phyloP scores from a whole-genome alignment of 2,797 vertebrate species.

The Somateria mollissima region DNA sequence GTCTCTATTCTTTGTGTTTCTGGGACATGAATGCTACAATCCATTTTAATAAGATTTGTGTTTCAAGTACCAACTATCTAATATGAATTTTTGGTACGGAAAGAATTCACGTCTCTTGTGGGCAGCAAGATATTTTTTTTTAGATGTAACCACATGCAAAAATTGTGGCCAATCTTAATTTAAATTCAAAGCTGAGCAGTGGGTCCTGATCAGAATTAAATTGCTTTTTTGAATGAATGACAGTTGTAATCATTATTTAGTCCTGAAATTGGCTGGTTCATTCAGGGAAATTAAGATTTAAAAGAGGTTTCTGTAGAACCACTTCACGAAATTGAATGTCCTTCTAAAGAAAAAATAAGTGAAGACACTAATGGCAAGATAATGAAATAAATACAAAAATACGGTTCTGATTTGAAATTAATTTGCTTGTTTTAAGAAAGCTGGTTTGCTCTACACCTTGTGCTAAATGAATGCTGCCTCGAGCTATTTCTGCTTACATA shows the following conservation, averaged over 20 bases:
- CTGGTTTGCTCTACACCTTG: background rate
- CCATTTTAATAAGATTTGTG: slow-evolving; percentile 6
- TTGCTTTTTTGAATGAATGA: slow-evolving; percentile 47
- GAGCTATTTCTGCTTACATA: background rate
- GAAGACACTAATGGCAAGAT: background rate
- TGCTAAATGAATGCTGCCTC: background rate
- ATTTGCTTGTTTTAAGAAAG: background rate
- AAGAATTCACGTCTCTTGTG: background rate
- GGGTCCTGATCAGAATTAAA: slow-evolving; percentile 40
- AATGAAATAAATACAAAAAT: slow-evolving; percentile 43
- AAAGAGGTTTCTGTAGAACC: slow-evolving; percentile 18
- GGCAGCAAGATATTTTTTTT: background rate
- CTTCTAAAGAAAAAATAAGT: background rate
- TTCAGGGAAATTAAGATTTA: slow-evolving; percentile 40
- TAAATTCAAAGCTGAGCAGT: slow-evolving; percentile 31
- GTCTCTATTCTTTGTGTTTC: slow-evolving; percentile 11
- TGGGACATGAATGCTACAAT: background rate
- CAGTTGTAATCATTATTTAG: slow-evolving; percentile 28
- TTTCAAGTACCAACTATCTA: background rate
- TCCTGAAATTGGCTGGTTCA: slow-evolving; percentile 19
- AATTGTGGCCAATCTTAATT: slow-evolving; percentile 6
- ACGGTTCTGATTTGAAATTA: slow-evolving; percentile 21
- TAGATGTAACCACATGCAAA: background rate
- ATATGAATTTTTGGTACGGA: background rate
- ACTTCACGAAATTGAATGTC: background rate